These are phyloP conservation scores for Scortum barcoo DNA, from an alignment of 2,113 vertebrate species.

Conservation along the genomic window DNA sequence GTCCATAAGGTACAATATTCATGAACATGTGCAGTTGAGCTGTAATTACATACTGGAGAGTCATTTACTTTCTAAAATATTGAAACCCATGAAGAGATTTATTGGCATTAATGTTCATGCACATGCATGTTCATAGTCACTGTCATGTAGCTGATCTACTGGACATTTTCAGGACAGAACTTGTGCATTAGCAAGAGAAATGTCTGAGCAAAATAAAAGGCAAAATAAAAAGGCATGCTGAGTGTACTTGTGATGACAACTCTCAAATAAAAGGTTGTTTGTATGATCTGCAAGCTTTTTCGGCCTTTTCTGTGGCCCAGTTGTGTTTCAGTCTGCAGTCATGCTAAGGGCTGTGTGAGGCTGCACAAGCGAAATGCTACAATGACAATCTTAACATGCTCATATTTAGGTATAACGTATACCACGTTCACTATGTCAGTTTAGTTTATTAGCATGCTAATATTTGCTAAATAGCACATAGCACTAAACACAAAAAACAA, in stretches of 20 bases:
- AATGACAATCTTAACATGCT: neutral
- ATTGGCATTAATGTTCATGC: constrained; percentile 8
- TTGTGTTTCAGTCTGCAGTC: neutral
- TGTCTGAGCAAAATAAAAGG: neutral
- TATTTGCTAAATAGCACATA: neutral
- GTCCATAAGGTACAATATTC: neutral
- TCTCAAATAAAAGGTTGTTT: neutral
- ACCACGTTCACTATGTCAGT: neutral
- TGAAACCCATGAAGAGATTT: neutral
- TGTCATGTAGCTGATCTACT: neutral
- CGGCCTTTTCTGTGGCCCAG: neutral
- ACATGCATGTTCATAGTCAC: neutral
- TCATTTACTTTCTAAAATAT: neutral
- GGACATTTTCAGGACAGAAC: neutral
- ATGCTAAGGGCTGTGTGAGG: neutral
- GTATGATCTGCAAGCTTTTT: neutral
- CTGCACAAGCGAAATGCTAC: neutral
- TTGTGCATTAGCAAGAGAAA: neutral
- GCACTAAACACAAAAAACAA: too few relatives aligned
- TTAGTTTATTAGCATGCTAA: neutral
- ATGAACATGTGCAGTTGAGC: constrained; percentile 5
- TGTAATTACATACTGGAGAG: constrained; percentile 14
- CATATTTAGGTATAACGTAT: neutral
- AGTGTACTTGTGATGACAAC: neutral
- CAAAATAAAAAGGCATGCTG: neutral